Evolutionary conservation across 2,797 vertebrate genomes (phyloP).

Genomic region (Tarsius wallacei): DNA sequence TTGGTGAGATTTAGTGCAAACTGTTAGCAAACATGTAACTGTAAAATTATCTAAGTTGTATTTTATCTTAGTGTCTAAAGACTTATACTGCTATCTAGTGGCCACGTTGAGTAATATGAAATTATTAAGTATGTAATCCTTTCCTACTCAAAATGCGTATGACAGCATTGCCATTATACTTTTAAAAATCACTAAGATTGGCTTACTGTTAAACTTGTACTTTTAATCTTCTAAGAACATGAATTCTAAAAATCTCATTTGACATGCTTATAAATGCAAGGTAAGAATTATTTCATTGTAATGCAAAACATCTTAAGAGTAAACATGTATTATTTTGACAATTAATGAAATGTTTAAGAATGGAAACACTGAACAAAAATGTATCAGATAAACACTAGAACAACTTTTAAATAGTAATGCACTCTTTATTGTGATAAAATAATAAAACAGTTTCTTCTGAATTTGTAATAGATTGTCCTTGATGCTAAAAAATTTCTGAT

Average conservation of each 20-base stretch:
- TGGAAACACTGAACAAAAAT: background rate
- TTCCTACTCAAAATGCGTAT: background rate
- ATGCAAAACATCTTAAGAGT: background rate
- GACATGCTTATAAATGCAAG: background rate
- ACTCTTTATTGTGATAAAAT: background rate
- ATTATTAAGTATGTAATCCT: background rate
- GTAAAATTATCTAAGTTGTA: slow-evolving; percentile 49
- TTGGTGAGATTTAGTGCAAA: slow-evolving; percentile 70
- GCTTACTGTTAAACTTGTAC: background rate
- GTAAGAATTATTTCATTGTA: background rate
- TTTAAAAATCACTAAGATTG: slow-evolving; percentile 47
- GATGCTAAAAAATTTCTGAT: background rate
- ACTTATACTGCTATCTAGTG: slow-evolving; percentile 90
- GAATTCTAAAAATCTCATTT: background rate
- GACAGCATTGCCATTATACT: background rate
- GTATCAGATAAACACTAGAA: background rate
- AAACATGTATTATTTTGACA: slow-evolving; percentile 1
- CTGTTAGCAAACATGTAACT: background rate
- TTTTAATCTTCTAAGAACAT: background rate
- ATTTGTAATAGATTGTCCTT: background rate
- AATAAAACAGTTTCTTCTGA: background rate
- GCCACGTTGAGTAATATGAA: slow-evolving; percentile 67
- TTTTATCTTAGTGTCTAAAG: slow-evolving; percentile 73
- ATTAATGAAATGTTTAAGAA: slow-evolving; percentile 53
- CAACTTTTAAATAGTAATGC: slow-evolving; percentile 21